A percentile compares a stretch with the other conserved stretches of the same genome.
These are phyloP conservation scores for Plutella xylostella DNA, from an alignment of 2,888 invertebrate genomes.

Conservation along the genomic window DNA sequence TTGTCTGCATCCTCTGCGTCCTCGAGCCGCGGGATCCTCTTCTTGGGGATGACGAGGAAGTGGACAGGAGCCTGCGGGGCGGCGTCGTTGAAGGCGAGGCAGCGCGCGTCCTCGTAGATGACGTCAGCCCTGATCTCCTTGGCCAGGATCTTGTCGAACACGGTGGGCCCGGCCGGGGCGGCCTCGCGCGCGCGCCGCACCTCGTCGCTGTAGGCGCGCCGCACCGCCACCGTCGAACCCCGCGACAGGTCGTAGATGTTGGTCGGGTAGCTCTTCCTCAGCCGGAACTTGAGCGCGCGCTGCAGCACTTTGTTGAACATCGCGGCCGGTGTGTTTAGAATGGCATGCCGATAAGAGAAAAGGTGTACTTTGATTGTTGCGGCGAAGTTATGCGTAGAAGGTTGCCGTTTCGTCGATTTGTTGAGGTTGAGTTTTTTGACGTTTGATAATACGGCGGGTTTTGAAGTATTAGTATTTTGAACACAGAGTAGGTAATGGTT, in stretches of 20 bases:
- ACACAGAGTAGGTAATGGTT: no score
- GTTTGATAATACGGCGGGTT: no score
- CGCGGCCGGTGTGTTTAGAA: no score
- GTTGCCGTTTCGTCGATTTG: no score
- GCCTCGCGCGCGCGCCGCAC: slow-evolving; percentile 50
- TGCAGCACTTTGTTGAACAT: slow-evolving; percentile 63
- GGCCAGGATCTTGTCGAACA: slow-evolving; percentile 66
- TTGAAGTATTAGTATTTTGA: no score
- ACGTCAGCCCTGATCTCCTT: slow-evolving; percentile 85
- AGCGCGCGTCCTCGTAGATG: slow-evolving; percentile 83
- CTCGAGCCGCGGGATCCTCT: slow-evolving; percentile 74
- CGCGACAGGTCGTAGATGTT: slow-evolving; percentile 57
- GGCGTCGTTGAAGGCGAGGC: slow-evolving; percentile 85
- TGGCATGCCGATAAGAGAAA: no score
- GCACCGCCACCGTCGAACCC: slow-evolving; percentile 47
- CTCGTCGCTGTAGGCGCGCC: slow-evolving; percentile 52
- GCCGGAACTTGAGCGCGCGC: slow-evolving; percentile 53
- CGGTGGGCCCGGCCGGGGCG: slow-evolving; percentile 27
- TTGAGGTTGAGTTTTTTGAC: no score
- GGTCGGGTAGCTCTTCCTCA: slow-evolving; percentile 57
- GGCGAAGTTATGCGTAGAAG: no score
- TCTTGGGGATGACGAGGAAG: slow-evolving; percentile 86
- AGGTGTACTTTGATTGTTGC: no score
- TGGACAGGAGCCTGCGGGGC: slow-evolving; percentile 86
- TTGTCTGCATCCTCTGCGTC: slow-evolving; percentile 71